These are phyloP conservation scores for Borostomias antarcticus DNA, from an alignment of 2,797 vertebrate species.

Conservation along the genomic window DNA sequence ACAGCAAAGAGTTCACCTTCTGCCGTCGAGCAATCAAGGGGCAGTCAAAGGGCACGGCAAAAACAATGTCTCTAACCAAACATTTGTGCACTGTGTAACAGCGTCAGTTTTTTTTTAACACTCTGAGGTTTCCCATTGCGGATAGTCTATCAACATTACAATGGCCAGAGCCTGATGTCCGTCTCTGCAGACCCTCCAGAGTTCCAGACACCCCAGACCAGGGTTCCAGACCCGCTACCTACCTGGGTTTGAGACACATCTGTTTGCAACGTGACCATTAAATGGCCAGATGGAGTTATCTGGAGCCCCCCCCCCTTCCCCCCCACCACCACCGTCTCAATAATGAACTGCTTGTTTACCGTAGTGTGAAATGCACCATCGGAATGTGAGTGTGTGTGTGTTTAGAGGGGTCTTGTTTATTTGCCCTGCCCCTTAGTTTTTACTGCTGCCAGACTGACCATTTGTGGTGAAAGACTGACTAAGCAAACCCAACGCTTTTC, in stretches of 20 bases:
- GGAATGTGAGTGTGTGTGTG: constrained; percentile 52
- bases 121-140: not conserved
- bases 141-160: not conserved
- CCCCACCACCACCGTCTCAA: constrained; percentile 34
- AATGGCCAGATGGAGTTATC: constrained; percentile 59
- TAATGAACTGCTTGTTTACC: constrained; percentile 67
- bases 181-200: too few relatives aligned
- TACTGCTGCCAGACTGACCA: constrained; percentile 63
- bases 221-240: constrained; percentile 53
- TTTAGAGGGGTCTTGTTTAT: constrained; percentile 62
- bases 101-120: not conserved
- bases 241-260: constrained; percentile 57
- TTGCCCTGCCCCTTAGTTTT: constrained; percentile 69
- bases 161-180: not conserved
- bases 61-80: too few relatives aligned
- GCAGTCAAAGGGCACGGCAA: not conserved
- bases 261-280: constrained; percentile 49
- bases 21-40: constrained; percentile 10
- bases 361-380: constrained; percentile 65
- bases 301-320: constrained; percentile 31
- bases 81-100: too few relatives aligned
- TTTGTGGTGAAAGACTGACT: constrained; percentile 62
- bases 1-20: constrained; percentile 8
- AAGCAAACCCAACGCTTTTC: not conserved
- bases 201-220: constrained; percentile 8